Conservation (phyloP, 2,888 invertebrate genomes). For the Perithous albicinctus region DNA sequence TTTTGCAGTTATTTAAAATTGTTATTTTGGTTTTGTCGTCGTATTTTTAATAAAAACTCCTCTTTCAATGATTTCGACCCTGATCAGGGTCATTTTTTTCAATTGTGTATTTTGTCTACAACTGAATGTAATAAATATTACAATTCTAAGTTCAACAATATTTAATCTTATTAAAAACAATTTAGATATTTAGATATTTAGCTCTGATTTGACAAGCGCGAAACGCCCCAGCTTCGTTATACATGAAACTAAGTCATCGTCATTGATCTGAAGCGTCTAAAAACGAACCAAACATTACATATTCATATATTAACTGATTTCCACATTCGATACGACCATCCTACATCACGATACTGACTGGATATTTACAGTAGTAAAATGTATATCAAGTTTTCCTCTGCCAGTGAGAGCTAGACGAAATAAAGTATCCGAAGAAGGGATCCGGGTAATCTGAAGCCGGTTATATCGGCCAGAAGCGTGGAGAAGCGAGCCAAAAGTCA, state of each 20-base stretch:
- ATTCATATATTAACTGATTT: too few species aligned
- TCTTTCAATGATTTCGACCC: too few species aligned
- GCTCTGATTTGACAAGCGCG: too few species aligned
- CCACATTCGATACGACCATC: not conserved
- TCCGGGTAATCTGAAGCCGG: constrained; percentile 56
- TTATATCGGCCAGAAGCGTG: constrained; percentile 55
- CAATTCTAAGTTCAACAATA: too few species aligned
- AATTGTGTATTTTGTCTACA: too few species aligned
- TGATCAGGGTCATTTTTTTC: too few species aligned
- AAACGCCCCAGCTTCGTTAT: too few species aligned
- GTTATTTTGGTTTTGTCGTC: not conserved
- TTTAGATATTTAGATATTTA: too few species aligned
- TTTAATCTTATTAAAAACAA: too few species aligned
- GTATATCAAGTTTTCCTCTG: not conserved
- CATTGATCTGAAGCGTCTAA: too few species aligned
- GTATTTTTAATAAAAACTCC: not conserved
- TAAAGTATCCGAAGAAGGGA: constrained; percentile 44
- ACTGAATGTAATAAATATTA: too few species aligned
- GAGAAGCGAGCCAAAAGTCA: constrained; percentile 70
- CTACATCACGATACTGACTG: not conserved
- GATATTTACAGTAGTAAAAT: constrained; percentile 1
- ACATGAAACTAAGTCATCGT: too few species aligned
- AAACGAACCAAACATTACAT: not conserved
- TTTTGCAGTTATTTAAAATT: not conserved
- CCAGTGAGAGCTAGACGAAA: constrained; percentile 37